Evolutionary conservation across 2,797 vertebrate genomes (phyloP).

Genomic region (Sebastolobus alascanus): DNA sequence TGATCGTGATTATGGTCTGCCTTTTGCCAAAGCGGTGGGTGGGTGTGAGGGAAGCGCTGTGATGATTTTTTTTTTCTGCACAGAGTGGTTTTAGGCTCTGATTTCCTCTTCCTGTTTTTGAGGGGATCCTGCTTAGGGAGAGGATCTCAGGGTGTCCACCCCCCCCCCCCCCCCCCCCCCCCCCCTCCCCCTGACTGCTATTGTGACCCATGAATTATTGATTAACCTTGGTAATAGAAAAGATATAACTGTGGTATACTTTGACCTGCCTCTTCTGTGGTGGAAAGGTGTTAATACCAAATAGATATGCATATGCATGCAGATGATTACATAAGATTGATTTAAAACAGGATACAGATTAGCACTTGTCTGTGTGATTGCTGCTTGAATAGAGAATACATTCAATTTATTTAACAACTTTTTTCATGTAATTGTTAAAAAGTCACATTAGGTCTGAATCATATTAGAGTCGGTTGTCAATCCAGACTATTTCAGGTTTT

Average conservation of each 20-base stretch:
- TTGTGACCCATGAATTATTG: slow-evolving; percentile 88
- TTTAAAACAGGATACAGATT: slow-evolving; percentile 47
- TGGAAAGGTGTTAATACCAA: slow-evolving; percentile 71
- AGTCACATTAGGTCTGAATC: background rate
- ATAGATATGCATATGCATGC: slow-evolving; percentile 74
- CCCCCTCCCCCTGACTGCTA: slow-evolving; percentile 74
- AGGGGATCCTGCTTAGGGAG: slow-evolving; percentile 64
- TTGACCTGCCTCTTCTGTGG: slow-evolving; percentile 76
- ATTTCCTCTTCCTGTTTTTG: slow-evolving; percentile 80
- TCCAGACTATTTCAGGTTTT: slow-evolving; percentile 10
- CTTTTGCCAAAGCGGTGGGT: slow-evolving; percentile 21
- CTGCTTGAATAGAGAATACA: slow-evolving; percentile 10
- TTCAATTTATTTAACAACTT: slow-evolving; percentile 13
- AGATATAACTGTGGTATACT: slow-evolving; percentile 82
- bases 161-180: slow-evolving; percentile 39
- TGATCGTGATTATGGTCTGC: slow-evolving; percentile 79
- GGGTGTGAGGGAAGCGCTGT: slow-evolving; percentile 32
- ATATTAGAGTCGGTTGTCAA: background rate
- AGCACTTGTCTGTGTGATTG: slow-evolving; percentile 29
- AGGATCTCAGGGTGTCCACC: slow-evolving; percentile 68
- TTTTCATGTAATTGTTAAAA: background rate
- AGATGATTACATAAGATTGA: slow-evolving; percentile 53
- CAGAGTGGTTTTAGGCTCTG: slow-evolving; percentile 66
- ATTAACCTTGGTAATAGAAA: slow-evolving; percentile 87
- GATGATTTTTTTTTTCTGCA: slow-evolving; percentile 27